Evolutionary conservation across 2,888 invertebrate species (phyloP).

Genomic region (Nysson spinosus): DNA sequence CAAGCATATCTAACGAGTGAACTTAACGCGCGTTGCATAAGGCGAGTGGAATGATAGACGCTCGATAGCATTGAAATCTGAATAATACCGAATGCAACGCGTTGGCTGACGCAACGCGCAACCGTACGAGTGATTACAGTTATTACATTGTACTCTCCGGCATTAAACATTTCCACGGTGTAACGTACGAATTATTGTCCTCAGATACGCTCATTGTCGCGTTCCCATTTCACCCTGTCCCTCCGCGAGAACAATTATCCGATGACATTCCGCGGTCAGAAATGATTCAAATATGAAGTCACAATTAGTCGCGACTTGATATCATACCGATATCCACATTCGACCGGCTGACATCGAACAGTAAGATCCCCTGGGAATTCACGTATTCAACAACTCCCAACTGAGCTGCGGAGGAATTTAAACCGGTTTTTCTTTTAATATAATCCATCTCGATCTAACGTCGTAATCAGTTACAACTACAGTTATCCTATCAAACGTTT

Average conservation of each 20-base stretch:
- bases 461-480: conserved; percentile 12
- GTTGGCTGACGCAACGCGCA: background rate
- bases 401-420: conserved; percentile 6
- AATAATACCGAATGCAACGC: background rate
- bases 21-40: background rate
- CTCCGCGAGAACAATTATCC: background rate
- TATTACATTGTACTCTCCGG: background rate
- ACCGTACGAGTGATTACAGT: background rate
- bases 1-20: background rate
- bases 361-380: conserved; percentile 14
- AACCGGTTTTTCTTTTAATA: conserved; percentile 16
- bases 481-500: conserved; percentile 9
- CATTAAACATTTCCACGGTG: background rate
- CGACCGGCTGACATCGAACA: conserved; percentile 26
- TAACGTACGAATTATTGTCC: conserved; percentile 2
- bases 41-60: conserved; percentile 1
- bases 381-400: background rate
- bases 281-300: background rate
- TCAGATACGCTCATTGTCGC: conserved; percentile 12
- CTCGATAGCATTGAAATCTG: conserved; percentile 8
- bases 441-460: conserved; percentile 6
- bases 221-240: conserved; percentile 2
- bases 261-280: background rate
- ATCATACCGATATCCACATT: conserved; percentile 3
- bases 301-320: background rate